Conservation (phyloP, 2,797 vertebrate species). For the Diplodus sargus region DNA sequence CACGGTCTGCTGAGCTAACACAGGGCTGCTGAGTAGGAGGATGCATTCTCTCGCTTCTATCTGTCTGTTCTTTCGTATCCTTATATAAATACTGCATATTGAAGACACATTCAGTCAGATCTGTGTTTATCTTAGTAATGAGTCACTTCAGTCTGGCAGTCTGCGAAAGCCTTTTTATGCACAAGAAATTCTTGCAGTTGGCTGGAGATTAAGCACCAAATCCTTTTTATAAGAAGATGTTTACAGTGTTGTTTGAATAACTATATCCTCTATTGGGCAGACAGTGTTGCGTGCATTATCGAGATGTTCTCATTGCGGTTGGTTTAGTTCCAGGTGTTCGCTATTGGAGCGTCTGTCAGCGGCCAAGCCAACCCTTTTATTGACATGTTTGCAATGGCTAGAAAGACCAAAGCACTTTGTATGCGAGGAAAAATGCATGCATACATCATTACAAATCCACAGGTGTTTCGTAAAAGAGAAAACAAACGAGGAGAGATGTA, state of each 20-base stretch:
- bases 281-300: slow-evolving; percentile 60
- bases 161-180: slow-evolving; percentile 65
- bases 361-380: slow-evolving; percentile 69
- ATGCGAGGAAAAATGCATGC: slow-evolving; percentile 46
- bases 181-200: slow-evolving; percentile 59
- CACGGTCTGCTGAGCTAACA: slow-evolving; percentile 71
- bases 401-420: slow-evolving; percentile 61
- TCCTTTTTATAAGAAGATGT: slow-evolving; percentile 62
- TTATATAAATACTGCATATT: slow-evolving; percentile 71
- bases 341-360: slow-evolving; percentile 71
- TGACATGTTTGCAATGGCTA: slow-evolving; percentile 71
- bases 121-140: slow-evolving; percentile 71
- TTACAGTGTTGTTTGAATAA: slow-evolving; percentile 66
- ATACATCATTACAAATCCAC: slow-evolving; percentile 73
- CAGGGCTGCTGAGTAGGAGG: slow-evolving; percentile 65
- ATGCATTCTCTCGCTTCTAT: slow-evolving; percentile 59
- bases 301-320: slow-evolving; percentile 57
- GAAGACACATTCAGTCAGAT: slow-evolving; percentile 63
- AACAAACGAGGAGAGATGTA: slow-evolving; percentile 55
- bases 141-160: slow-evolving; percentile 61
- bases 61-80: slow-evolving; percentile 52
- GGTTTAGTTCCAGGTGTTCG: slow-evolving; percentile 75
- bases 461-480: slow-evolving; percentile 77
- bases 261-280: slow-evolving; percentile 38
- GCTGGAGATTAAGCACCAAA: slow-evolving; percentile 69